These are phyloP conservation scores for Cyanoramphus novaezelandiae DNA, from an alignment of 2,113 vertebrate genomes.

Conservation along the genomic window DNA sequence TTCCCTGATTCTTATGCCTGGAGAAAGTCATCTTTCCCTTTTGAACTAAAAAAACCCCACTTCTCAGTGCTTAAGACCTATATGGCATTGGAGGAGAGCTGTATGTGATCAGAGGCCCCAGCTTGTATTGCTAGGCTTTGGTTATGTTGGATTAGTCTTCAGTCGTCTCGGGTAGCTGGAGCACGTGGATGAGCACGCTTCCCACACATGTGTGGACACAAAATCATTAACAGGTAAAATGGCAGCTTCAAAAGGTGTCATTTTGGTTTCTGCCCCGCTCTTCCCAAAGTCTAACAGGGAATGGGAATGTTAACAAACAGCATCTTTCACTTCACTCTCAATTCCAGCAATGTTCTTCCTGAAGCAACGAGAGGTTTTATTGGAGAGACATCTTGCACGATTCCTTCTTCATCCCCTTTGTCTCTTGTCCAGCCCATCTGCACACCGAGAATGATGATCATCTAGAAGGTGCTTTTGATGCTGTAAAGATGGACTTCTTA, in stretches of 20 bases:
- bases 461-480: background rate
- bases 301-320: background rate
- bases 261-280: background rate
- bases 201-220: background rate
- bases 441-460: no score
- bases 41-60: background rate
- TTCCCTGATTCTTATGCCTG: background rate
- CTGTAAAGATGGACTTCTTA: background rate
- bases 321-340: background rate
- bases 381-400: no score
- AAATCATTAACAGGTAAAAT: background rate
- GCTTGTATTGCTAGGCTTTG: background rate
- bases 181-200: background rate
- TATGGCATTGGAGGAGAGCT: background rate
- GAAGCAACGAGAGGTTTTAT: no score
- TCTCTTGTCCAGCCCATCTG: no score
- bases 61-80: background rate
- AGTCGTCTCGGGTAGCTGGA: background rate
- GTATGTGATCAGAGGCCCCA: background rate
- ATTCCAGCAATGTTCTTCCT: background rate
- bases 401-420: no score
- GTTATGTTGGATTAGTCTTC: background rate
- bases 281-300: background rate
- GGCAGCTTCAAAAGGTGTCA: fast-evolving
- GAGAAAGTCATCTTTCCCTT: background rate